phyloP scores from a whole-genome alignment of 2,113 vertebrate species.

The Puma concolor region DNA sequence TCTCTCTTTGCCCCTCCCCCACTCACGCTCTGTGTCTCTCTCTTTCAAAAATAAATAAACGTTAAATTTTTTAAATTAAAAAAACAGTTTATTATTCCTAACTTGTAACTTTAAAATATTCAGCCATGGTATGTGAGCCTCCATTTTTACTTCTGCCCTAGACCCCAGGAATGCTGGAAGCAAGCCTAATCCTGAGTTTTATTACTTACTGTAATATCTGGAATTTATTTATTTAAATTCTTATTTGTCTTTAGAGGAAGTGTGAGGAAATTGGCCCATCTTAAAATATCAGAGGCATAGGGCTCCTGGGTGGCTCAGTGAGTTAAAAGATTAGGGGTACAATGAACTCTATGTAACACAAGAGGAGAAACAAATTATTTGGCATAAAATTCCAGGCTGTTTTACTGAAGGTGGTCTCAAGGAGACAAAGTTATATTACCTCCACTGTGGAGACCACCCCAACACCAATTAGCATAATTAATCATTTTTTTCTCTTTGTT shows the following conservation, averaged over 20 bases:
- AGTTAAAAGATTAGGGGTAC: neutral
- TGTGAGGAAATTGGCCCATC: neutral
- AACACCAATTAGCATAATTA: neutral
- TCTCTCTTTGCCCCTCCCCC: no score
- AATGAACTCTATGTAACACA: neutral
- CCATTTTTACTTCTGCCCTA: neutral
- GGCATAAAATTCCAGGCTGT: neutral
- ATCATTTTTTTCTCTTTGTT: neutral
- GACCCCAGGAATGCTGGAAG: neutral
- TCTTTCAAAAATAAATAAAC: no score
- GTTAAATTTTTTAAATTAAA: no score
- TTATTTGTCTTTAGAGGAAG: constrained; percentile 30
- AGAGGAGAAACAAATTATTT: constrained; percentile 33
- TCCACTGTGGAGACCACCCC: neutral
- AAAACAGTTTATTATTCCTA: neutral
- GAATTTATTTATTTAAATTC: neutral
- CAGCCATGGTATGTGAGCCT: neutral
- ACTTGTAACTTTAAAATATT: constrained; percentile 2
- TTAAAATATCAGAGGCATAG: neutral
- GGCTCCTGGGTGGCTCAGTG: no score
- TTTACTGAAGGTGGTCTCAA: neutral
- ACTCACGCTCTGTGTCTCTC: no score
- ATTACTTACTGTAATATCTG: neutral
- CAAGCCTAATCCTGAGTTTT: neutral
- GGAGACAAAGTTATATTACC: neutral